Evolutionary conservation across 92 coral and sea anemone genomes (phyloP).

Genomic region (Epizoanthus fatuus): DNA sequence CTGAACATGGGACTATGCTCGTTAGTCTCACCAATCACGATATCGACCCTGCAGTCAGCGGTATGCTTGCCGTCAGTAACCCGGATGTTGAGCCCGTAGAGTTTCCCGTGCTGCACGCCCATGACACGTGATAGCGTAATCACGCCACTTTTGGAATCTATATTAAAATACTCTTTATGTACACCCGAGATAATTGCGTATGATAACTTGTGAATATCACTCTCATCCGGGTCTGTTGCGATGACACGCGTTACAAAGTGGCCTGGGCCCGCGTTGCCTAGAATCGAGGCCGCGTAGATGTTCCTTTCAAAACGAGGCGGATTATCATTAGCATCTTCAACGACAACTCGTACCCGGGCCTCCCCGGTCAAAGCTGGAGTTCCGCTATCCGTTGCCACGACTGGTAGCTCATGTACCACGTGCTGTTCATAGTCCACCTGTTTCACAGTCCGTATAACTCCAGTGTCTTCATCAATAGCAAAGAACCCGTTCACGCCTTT

Average conservation of each 20-base stretch:
- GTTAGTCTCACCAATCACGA: conserved; percentile 95
- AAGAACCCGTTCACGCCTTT: conserved; percentile 57
- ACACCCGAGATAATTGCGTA: conserved; percentile 82
- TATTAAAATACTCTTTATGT: conserved; percentile 77
- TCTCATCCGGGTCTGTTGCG: conserved; percentile 94
- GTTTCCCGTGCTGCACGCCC: conserved; percentile 89
- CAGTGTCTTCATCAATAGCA: conserved; percentile 68
- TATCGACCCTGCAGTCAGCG: conserved; percentile 80
- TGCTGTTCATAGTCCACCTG: conserved; percentile 86
- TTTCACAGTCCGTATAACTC: conserved; percentile 78
- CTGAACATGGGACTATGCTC: conserved; percentile 93
- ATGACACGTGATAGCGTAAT: conserved; percentile 85
- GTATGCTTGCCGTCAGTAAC: conserved; percentile 85
- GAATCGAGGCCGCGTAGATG: conserved; percentile 90
- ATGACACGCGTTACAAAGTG: conserved; percentile 95
- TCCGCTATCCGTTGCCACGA: conserved; percentile 91
- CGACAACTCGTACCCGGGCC: conserved; percentile 86
- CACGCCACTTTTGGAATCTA: conserved; percentile 89
- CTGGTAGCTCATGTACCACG: conserved; percentile 83
- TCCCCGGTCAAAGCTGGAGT: conserved; percentile 92
- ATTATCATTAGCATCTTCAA: conserved; percentile 93
- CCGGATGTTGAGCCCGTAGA: conserved; percentile 79
- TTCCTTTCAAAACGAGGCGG: conserved; percentile 90
- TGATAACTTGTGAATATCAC: conserved; percentile 77
- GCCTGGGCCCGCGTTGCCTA: conserved; percentile 95